A percentile compares a stretch with the other conserved stretches of the same genome.
Evolutionary conservation across 1,140 invertebrate species (phyloP).

Genomic region (Bombus huntii): DNA sequence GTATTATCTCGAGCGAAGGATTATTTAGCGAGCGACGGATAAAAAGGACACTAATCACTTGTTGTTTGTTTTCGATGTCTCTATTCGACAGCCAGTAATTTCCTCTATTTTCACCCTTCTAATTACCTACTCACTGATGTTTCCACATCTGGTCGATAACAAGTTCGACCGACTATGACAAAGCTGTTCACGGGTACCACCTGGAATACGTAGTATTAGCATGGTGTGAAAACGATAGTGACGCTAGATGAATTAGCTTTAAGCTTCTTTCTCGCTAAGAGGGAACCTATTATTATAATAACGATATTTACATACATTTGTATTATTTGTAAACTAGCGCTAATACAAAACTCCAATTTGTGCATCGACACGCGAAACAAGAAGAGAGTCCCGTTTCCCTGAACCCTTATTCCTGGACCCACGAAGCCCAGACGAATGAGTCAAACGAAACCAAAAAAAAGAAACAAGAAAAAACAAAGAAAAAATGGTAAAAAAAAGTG

Average conservation of each 20-base stretch:
- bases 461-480: not conserved
- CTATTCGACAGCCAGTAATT: not conserved
- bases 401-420: slow-evolving; percentile 14
- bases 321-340: slow-evolving; percentile 81
- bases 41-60: not conserved
- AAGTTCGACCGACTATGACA: slow-evolving; percentile 26
- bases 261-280: slow-evolving; percentile 75
- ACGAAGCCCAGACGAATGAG: not conserved
- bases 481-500: not conserved
- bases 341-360: slow-evolving; percentile 82
- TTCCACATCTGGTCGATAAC: not conserved
- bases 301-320: slow-evolving; percentile 82
- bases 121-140: not conserved
- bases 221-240: slow-evolving; percentile 78
- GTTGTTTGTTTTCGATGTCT: not conserved
- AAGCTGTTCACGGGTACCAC: slow-evolving; percentile 68
- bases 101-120: not conserved
- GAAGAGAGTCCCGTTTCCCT: slow-evolving; percentile 20
- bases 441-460: slow-evolving; percentile 8
- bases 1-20: no score
- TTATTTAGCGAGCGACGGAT: no score
- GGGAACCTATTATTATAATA: slow-evolving; percentile 77
- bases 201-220: slow-evolving; percentile 74
- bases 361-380: slow-evolving; percentile 73
- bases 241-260: slow-evolving; percentile 78